Evolutionary conservation across 2,888 invertebrate species (phyloP).

Genomic region (Subacronicta megacephala): DNA sequence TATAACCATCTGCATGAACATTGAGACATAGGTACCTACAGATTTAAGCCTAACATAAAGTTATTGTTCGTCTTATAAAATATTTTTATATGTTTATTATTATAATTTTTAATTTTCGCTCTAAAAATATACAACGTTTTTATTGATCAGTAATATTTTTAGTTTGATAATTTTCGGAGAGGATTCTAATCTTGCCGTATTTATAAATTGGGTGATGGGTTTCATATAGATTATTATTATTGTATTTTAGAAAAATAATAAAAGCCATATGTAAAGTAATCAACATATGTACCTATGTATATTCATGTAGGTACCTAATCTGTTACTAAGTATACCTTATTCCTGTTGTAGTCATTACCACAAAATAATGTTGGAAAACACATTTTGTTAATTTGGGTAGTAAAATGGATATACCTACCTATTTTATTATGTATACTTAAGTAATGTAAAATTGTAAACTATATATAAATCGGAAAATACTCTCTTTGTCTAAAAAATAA

Average conservation of each 20-base stretch:
- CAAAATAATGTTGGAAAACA: conserved; percentile 29
- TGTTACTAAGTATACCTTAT: conserved; percentile 26
- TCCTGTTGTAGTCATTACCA: conserved; percentile 15
- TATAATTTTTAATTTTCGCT: conserved; percentile 51
- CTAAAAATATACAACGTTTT: conserved; percentile 56
- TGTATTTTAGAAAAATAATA: conserved; percentile 20
- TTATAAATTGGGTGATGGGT: conserved; percentile 36
- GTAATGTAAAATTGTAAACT: conserved; percentile 24
- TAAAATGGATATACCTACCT: conserved; percentile 28
- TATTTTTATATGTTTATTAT: conserved; percentile 62
- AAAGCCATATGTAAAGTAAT: conserved; percentile 34
- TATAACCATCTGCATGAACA: conserved; percentile 78
- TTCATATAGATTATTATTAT: conserved; percentile 14
- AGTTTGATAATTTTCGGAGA: conserved; percentile 27
- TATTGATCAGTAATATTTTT: conserved; percentile 50
- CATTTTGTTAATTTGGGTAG: conserved; percentile 20
- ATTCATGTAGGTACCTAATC: conserved; percentile 32
- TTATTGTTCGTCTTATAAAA: conserved; percentile 64
- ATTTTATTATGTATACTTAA: conserved; percentile 18
- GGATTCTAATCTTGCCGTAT: conserved; percentile 33
- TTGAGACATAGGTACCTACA: conserved; percentile 67
- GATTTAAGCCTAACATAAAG: conserved; percentile 82
- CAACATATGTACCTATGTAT: conserved; percentile 45
- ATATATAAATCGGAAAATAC: conserved; percentile 17
- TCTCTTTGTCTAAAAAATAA: conserved; percentile 13